A percentile compares a stretch with the other conserved stretches of the same genome.
Conservation (phyloP, 2,113 vertebrate genomes). For the Heterochromis multidens region DNA sequence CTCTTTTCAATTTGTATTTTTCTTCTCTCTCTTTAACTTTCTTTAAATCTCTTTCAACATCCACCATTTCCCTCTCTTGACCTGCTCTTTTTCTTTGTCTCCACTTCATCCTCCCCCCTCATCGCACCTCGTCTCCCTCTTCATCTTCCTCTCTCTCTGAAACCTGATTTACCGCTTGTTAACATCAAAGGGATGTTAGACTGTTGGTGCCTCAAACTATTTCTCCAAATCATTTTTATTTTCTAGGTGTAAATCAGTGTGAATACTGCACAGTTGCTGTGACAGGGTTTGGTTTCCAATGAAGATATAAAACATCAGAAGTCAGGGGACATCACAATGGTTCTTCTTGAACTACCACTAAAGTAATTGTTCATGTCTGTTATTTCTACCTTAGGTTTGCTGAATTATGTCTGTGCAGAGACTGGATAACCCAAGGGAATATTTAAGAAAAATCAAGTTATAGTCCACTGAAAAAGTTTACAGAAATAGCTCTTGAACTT, state of each 20-base stretch:
- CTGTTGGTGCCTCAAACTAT: slow-evolving; percentile 67
- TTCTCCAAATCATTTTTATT: slow-evolving; percentile 68
- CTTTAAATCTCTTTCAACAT: slow-evolving; percentile 26
- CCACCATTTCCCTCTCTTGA: slow-evolving; percentile 32
- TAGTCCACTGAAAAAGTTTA: neutral
- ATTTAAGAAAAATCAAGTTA: neutral
- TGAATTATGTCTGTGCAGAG: slow-evolving; percentile 6
- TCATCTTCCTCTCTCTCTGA: slow-evolving; percentile 62
- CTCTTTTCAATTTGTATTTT: slow-evolving; percentile 42
- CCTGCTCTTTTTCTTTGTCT: slow-evolving; percentile 49
- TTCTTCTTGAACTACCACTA: neutral
- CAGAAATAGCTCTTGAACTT: neutral
- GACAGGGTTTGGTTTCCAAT: slow-evolving; percentile 36
- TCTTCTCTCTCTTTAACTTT: slow-evolving; percentile 31
- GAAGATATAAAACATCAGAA: slow-evolving; percentile 26
- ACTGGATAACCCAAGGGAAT: neutral
- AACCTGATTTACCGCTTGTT: slow-evolving; percentile 71
- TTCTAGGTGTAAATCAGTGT: slow-evolving; percentile 69
- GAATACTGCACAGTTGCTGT: slow-evolving; percentile 25
- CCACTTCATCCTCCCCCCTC: slow-evolving; percentile 3
- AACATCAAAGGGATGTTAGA: slow-evolving; percentile 70
- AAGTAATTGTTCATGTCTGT: slow-evolving; percentile 10
- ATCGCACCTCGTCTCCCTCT: slow-evolving; percentile 31
- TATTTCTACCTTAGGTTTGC: neutral
- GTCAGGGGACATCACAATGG: slow-evolving; percentile 2